Base-by-base conservation (phyloP, 2,797 vertebrate species). In the Darevskia mixta region DNA sequence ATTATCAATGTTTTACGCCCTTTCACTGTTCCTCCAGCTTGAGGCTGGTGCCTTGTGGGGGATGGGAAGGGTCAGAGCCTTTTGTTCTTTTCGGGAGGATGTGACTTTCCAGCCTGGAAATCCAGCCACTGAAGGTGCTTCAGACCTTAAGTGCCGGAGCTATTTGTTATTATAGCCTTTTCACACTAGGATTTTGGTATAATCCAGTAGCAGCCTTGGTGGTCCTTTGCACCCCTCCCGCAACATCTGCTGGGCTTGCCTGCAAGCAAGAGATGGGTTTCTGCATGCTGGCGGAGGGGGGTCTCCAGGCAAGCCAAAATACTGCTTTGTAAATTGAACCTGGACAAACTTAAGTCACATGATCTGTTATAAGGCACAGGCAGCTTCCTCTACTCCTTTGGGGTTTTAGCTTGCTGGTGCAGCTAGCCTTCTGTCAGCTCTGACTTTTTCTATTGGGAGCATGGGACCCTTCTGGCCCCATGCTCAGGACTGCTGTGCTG, bases 111-210 rank as follows among this genome's bases (percentile, higher is more conserved):
- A 89, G 73, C 58, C 90, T 92, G 76, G 43, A 79, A 67, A n/a
- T 61, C 87, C 79, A 82, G 81, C 27, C 90, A 91, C 94, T 87
- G 32, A 82, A 79, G 90, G 93, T 32, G 82, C 91, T 94, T 90
- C 93, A 55, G 49, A 55, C 89, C 94, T 96, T 94, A 89, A 93
- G 23, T 73, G 87, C 29, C 86, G 93, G 92, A 94, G 92, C 94
- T 94, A 94, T 72, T 86, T 87, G 72, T 91, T 91, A 7, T 78
- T 8, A 15, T 29, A 25, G 27, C 27, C 11, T 85, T 29, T n/a
- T 49, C 17, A 25, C 35, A 10, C 17, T 35, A 69, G 66, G 3
- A 17, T 10, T 38, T 43, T 6, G 45, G 4, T 49, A 3, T 41
- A 64, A 8, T 43, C 4, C 25, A 27, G 25, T 15, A 35, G n/a